Base-by-base conservation (phyloP, 92 coral and sea anemone genomes). In the Zoanthus gigantus region DNA sequence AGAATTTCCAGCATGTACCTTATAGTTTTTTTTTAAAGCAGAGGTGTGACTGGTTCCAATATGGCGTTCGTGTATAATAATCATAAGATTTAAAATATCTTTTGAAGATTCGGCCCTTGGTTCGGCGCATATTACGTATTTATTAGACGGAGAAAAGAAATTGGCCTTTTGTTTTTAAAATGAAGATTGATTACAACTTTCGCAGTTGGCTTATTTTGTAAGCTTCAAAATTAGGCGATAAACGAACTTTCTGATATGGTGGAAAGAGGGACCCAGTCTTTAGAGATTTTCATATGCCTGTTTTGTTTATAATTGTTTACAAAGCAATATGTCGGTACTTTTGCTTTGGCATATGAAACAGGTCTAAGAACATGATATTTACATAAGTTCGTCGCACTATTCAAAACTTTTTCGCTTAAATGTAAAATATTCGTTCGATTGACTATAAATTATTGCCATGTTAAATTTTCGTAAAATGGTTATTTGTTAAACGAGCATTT, bases 281-380 rank as follows among this genome's bases (percentile, higher is more conserved):
- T 78, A 65, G 85, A 81, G 75, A 66, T 81, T 80, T 37, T 65
- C 45, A 67, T 23, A 23, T 66, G 86, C 78, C 16, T 74, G 72
- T 69, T 74, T 87, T 83, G 57, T 87, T 90, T 37, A 4, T 37
- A 37, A 37, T 37, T 92, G 95, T 92, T 92, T 92, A 84, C 93
- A 42, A 57, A 87, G 92, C 90, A 87, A 90, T 92, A 90, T 90
- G 89, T 76, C 61, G 74, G 87, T 83, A 87, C 87, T 92, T 37
- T 87, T 92, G 78, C 76, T 84, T 48, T 75, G 89, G 92, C 83
- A 86, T 71, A 78, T 84, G 71, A 83, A 81, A 71, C 93, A 82
- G 74, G 66, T 77, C 50, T 47, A 30, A 86, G 47, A 23, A 18
- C 85, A 29, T 67, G 85, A 81, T 81, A 81, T 81, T 81, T 79